Evolutionary conservation across 92 coral and sea anemone genomes (phyloP), one percentile per base, ranked within the genome.

Genomic region (Paragorgia papillata): DNA sequence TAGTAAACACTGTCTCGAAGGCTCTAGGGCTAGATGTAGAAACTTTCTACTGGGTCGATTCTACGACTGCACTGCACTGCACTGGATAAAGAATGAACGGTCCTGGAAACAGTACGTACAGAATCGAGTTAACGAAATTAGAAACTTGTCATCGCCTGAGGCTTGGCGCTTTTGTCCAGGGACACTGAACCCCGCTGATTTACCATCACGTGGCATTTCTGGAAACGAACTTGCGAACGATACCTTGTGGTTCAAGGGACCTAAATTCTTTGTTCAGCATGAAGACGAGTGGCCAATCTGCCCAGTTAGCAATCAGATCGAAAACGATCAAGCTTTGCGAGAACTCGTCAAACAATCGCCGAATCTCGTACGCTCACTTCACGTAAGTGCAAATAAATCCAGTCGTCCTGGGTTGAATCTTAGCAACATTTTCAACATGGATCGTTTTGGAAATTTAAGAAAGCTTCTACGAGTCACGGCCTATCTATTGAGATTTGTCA

Each of bases 401-500:
- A 27, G 21, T 27, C 53, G 0, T 9, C 6, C 30, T 26, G 51
- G 0, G 12, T 30, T 56, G 24, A 20, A 67, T 34, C 78, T 54
- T 54, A 55, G 75, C 54, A 34, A 66, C 62, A 46, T 79, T 9
- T 54, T 79, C 19, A 68, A 79, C 74, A 68, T 67, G 12, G 62
- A 79, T 40, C 57, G 68, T 26, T 68, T n/a, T 55, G 39, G 69
- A 56, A 33, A 48, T 3, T 37, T 86, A 22, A 87, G 62, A 30
- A 83, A 25, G 58, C 81, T 79, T 62, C 83, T 83, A 28, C 88
- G 83, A 4, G 87, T 87, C 66, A 83, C 90, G 7, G 86, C 80
- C 37, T 85, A 80, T 64, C 69, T 85, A 24, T 33, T 70, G 40
- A 51, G 76, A 63, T 81, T 81, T 66, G 56, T 80, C 26, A 66